Evolutionary conservation across 2,113 vertebrate genomes (phyloP), one percentile per base, ranked within the genome.

Genomic region (Menidia beryllina): DNA sequence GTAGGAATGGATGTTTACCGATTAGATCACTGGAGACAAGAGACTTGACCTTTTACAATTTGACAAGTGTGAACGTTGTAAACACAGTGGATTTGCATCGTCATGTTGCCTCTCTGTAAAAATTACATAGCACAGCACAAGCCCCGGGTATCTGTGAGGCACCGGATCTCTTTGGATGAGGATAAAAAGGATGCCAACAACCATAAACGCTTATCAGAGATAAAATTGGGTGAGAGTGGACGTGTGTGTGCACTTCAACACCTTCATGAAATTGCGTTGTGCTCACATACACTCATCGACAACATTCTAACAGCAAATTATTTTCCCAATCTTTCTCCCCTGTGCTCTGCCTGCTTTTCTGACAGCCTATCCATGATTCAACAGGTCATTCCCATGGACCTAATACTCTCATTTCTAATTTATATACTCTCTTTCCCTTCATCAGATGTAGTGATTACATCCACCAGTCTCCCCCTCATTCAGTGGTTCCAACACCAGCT

Each of bases 371-470:
- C 57, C 72, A 87, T 85, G 80, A 90, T 88, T 91, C 90, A 91
- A 85, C 81, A 87, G 85, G 91, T 92, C 85, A 88, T 86, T 89
- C 83, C 86, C 82, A 59, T 77, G 85, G 79, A 79, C 83, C 79
- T 89, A 87, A 91, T 89, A 88, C 79, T 67, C 77, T 90, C 84
- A 91, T 91, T 78, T 88, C 85, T 89, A 84, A 91, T 90, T 89
- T 69, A 89, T 83, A 72, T 68, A 2, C 30, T 77, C 74, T 86
- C 71, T 80, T 65, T 83, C 78, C 74, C 78, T 82, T 86, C 82
- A 89, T 89, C 85, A 86, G 84, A 90, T 87, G 78, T 83, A 81
- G 84, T 90, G 88, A 91, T 91, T 91, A 91, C 85, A 81, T 64
- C 82, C 81, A 74, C 62, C 72, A 82, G 58, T 61, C 64, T 70